Evolutionary conservation across 2,888 invertebrate genomes (phyloP).

Genomic region (Acleris holmiana): DNA sequence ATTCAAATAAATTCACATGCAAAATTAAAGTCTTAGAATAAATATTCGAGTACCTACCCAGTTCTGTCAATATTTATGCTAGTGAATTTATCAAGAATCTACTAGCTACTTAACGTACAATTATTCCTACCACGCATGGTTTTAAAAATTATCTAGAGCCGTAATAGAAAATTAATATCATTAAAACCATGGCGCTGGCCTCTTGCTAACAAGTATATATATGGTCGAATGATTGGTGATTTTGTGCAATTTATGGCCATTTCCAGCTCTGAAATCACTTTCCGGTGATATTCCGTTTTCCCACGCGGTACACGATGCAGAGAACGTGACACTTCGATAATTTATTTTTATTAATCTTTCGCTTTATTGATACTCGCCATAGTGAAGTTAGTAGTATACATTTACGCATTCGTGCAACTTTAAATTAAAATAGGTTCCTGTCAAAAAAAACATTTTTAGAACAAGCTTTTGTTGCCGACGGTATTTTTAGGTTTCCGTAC

Average conservation of each 20-base stretch:
- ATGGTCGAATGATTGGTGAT: conserved; percentile 11
- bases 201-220: conserved; percentile 25
- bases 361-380: no score
- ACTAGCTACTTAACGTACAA: not conserved
- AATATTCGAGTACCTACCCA: no score
- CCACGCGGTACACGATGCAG: conserved; percentile 7
- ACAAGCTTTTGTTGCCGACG: no score
- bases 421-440: no score
- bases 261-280: conserved; percentile 4
- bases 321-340: conserved; percentile 9
- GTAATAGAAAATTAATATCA: conserved; percentile 27
- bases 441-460: no score
- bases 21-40: no score
- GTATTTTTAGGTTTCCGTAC: no score
- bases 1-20: no score
- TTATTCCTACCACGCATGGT: not conserved
- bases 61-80: no score
- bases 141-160: conserved; percentile 4
- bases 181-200: conserved; percentile 13
- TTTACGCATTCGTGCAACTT: no score
- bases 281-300: conserved; percentile 16
- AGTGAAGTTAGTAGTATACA: no score
- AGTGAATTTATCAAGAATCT: no score
- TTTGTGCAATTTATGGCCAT: conserved; percentile 15
- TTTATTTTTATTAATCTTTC: not conserved